These are phyloP conservation scores for Drosophila parvula DNA, from an alignment of 1,140 invertebrate species.

Conservation along the genomic window DNA sequence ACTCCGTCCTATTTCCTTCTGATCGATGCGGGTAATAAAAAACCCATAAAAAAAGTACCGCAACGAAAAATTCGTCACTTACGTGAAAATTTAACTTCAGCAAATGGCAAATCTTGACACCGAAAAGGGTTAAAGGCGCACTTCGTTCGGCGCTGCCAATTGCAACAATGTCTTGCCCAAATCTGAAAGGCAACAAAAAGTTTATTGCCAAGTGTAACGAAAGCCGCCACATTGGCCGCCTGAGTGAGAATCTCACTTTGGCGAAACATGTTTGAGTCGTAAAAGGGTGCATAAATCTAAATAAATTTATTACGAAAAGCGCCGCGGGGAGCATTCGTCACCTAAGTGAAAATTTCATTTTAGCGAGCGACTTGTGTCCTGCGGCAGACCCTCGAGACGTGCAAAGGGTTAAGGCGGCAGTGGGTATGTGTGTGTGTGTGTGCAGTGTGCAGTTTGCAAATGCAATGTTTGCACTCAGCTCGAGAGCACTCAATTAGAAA, in stretches of 20 bases:
- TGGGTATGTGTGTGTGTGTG: not conserved
- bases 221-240: constrained; percentile 20
- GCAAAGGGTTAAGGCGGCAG: constrained; percentile 26
- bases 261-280: constrained; percentile 20
- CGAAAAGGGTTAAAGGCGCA: not conserved
- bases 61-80: not conserved
- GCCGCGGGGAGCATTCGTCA: constrained; percentile 19
- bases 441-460: constrained; percentile 16
- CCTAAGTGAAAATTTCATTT: constrained; percentile 23
- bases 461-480: constrained; percentile 45
- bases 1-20: not conserved
- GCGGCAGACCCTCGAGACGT: constrained; percentile 19
- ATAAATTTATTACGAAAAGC: constrained; percentile 24
- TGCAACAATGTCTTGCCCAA: constrained; percentile 15
- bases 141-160: not conserved
- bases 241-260: constrained; percentile 19
- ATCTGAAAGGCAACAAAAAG: constrained; percentile 18
- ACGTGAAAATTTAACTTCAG: constrained; percentile 2
- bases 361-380: constrained; percentile 13
- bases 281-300: constrained; percentile 24
- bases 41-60: not conserved
- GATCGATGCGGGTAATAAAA: not conserved
- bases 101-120: not conserved
- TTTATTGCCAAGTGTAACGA: constrained; percentile 18
- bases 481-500: constrained; percentile 55